Evolutionary conservation across 2,888 invertebrate species (phyloP).

Genomic region (Sinhomidia bicolor): DNA sequence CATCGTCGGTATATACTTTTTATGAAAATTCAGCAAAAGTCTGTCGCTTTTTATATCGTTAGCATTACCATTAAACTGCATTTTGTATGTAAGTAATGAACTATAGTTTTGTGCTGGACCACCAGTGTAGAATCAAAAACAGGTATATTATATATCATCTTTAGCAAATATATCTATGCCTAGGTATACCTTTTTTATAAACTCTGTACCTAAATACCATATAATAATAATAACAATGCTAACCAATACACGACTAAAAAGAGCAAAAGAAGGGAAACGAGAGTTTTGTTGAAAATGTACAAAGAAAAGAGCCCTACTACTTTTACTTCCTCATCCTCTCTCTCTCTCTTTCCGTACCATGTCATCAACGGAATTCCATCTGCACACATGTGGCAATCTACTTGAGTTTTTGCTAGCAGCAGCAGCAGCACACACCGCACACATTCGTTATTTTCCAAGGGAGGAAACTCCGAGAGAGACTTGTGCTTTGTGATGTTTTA

Average conservation of each 20-base stretch:
- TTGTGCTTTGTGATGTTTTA: not conserved
- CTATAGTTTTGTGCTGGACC: not conserved
- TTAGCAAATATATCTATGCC: not conserved
- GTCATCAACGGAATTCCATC: conserved; percentile 40
- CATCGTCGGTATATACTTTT: not conserved
- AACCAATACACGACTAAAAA: not conserved
- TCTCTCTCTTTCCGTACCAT: not conserved
- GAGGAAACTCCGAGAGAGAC: not conserved
- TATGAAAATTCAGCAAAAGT: too few relatives aligned
- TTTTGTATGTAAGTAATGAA: conserved; percentile 15
- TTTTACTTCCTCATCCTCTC: conserved; percentile 43
- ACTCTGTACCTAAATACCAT: not conserved
- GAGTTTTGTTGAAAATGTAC: conserved; percentile 19
- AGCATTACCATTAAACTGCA: conserved; percentile 49
- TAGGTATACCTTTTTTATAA: not conserved
- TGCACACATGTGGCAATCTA: conserved; percentile 44
- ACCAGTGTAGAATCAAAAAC: not conserved
- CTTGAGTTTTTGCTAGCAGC: not conserved
- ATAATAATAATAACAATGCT: too few relatives aligned
- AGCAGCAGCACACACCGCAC: not conserved
- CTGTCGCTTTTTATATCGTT: not conserved
- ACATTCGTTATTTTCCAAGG: conserved; percentile 22
- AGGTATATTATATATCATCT: not conserved
- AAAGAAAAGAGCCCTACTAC: conserved; percentile 12
- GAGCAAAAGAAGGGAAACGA: conserved; percentile 27